Evolutionary conservation across 2,888 invertebrate species (phyloP), one percentile per base, ranked within the genome.

Genomic region (Myopa testacea): DNA sequence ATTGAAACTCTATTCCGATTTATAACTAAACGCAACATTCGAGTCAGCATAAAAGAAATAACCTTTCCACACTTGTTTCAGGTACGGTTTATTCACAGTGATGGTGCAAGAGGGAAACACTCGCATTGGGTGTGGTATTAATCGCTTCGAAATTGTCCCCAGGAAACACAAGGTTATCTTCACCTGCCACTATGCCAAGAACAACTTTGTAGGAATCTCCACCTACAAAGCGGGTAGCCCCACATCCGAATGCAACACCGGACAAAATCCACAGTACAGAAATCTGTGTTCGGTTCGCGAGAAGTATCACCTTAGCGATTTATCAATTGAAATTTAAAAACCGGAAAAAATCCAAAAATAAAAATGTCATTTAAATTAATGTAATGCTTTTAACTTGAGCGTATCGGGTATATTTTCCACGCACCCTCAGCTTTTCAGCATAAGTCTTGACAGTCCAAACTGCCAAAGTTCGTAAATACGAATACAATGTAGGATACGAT

Each of bases 241-340:
- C n/a, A 52, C 40, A 16, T 65, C 70, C 50, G 55, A 40, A 14
- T 76, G 76, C 65, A 55, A 37, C n/a, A 76, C 65, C 3, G 76
- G 76, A 3, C 0, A 7, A 1, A 71, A 76, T 63, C 19, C 37
- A 2, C 1, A 38, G 2, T 76, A 71, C 45, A 3, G 12, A 26
- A 76, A 71, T 71, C 65, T 76, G 14, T 76, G 76, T 38, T 76
- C 76, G n/a, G 37, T 40, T 5, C 3, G 40, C n/a, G 76, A 76
- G 38, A 38, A 26, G 16, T 76, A 76, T 38, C 62, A 63, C 12
- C 34, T 37, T 10, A 8, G 34, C 14, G 37, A 65, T 34, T 10
- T 34, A 62, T 26, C 19, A 26, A 62, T 62, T 8, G 10, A 26
- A 10, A 26, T 26, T n/a, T 26, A 26, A 62, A 26, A 45, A 45